These are phyloP conservation scores for Bugulina stolonifera DNA, from an alignment of 2,888 invertebrate species.

Conservation along the genomic window DNA sequence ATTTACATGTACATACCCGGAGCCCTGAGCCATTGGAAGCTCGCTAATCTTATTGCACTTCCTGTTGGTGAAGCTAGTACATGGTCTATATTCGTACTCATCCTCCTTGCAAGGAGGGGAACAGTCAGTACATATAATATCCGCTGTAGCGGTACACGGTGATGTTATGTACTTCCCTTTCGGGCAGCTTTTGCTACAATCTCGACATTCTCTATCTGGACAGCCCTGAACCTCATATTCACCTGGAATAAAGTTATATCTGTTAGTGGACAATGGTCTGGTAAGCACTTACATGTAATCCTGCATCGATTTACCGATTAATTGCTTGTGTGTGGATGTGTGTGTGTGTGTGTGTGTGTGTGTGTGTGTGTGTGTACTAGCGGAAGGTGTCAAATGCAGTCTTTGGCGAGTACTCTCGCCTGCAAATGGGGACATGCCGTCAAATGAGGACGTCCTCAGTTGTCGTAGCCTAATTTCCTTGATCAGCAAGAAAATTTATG, in stretches of 20 bases:
- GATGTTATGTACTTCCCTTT: slow-evolving; percentile 13
- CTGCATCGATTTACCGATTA: too few species aligned
- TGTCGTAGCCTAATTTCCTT: too few species aligned
- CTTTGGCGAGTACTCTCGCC: too few species aligned
- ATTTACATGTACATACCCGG: slow-evolving; percentile 6
- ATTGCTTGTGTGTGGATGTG: too few species aligned
- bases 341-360: too few species aligned
- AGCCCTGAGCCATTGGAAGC: not conserved
- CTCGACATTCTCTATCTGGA: not conserved
- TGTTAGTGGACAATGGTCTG: not conserved
- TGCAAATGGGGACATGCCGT: too few species aligned
- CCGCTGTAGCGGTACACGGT: not conserved
- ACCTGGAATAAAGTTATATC: not conserved
- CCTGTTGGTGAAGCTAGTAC: slow-evolving; percentile 17
- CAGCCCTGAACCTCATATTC: slow-evolving; percentile 12
- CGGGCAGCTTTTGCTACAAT: not conserved
- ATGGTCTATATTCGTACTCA: slow-evolving; percentile 18
- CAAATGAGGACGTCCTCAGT: too few species aligned
- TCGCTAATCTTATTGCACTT: not conserved
- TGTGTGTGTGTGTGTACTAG: too few species aligned
- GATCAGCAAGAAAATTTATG: too few species aligned
- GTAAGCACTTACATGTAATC: too few species aligned
- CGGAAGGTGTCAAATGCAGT: too few species aligned
- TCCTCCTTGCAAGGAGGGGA: slow-evolving; percentile 2
- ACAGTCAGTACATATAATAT: slow-evolving; percentile 14